Base-by-base conservation (phyloP, 2,797 vertebrate genomes). In the Balearica regulorum region DNA sequence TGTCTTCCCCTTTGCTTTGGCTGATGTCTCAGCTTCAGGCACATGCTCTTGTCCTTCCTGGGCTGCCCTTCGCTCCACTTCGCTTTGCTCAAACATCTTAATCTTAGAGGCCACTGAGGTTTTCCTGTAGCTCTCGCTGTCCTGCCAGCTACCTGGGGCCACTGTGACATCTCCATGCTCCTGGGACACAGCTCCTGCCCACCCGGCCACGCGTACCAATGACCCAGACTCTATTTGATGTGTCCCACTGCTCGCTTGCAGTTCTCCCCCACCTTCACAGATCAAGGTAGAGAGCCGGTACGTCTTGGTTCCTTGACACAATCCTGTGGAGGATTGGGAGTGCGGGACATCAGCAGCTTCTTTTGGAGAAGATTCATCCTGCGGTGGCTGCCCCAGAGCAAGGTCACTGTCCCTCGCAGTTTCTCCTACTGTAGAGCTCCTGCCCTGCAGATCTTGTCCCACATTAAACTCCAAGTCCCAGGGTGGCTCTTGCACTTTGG, bases 101-200 rank as follows among this genome's bases (percentile, higher is more conserved):
- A 98, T 98, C 96, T 98, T 98, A 37, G 97, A 98, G 94, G 98
- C 98, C 94, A 98, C 97, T 0, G 98, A 98, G 49, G 95, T 96
- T 70, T 95, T 93, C 72, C 49, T 49, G 77, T 85, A 94, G 78
- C 33, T 83, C 83, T 97, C 68, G 5, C 89, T 94, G 49, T 97
- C 85, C 41, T 95, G 69, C 46, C 84, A 73, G 69, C 51, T 79
- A 55, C 83, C 72, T 64, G 87, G 53, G 66, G 49, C 62, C 53
- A 79, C 3, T 1, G 53, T 28, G 51, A 41, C 19, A 41, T 64
- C 78, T 51, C 57, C 10, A 1, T 35, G 57, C 49, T 89, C 93
- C 87, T 64, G 76, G 58, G 68, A 70, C 55, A n/a, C 35, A 17
- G 58, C 58, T 81, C 66, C 82, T 43, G 57, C 26, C 51, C 43